These are phyloP conservation scores for Trichomycterus rosablanca DNA, from an alignment of 2,113 vertebrate genomes.

Conservation along the genomic window DNA sequence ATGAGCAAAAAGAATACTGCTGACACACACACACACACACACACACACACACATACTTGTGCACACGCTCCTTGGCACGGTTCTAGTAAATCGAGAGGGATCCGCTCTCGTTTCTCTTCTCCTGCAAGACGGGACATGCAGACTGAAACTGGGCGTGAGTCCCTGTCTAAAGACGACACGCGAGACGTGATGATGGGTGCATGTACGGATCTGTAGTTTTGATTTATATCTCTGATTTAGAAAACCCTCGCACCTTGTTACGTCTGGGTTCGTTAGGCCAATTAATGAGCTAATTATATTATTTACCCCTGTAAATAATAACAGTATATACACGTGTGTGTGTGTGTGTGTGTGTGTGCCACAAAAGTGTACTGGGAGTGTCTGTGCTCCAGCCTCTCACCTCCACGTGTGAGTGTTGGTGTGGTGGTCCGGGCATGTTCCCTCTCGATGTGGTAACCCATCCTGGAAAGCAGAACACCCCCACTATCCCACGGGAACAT, in stretches of 20 bases:
- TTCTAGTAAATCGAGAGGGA: constrained; percentile 22
- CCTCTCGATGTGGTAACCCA: constrained; percentile 61
- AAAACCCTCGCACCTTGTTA: too few species aligned
- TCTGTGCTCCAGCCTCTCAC: not conserved
- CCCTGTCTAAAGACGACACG: constrained; percentile 45
- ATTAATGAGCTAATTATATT: too few species aligned
- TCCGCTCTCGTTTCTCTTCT: constrained; percentile 32
- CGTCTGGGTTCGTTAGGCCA: too few species aligned
- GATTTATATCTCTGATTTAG: too few species aligned
- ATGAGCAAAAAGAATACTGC: constrained; percentile 11
- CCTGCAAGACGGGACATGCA: constrained; percentile 59
- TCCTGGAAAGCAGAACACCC: constrained; percentile 65
- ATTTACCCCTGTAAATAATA: too few species aligned
- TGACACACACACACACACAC: constrained; percentile 3
- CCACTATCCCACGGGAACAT: constrained; percentile 76
- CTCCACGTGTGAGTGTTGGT: constrained; percentile 11
- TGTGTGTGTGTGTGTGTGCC: too few species aligned
- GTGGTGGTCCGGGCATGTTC: constrained; percentile 64
- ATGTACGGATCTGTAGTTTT: constrained; percentile 33
- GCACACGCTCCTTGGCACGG: constrained; percentile 9
- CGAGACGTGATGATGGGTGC: constrained; percentile 14
- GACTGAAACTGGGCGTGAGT: constrained; percentile 70
- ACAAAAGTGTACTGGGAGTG: not conserved
- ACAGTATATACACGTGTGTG: not conserved
- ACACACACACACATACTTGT: not conserved